Conservation (phyloP, 2,797 vertebrate species). For the Meda fulgida region DNA sequence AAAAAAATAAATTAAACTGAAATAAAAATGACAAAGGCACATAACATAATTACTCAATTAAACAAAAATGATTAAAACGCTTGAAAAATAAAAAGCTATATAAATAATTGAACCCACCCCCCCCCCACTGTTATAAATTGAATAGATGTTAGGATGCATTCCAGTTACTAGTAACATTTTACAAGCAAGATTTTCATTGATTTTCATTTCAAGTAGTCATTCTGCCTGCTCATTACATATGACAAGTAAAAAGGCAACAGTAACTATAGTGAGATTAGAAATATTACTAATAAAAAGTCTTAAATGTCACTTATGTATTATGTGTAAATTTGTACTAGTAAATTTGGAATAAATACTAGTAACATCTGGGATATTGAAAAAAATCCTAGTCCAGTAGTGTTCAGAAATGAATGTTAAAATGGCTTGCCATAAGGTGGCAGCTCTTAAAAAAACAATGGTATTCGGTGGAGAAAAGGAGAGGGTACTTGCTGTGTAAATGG, state of each 20-base stretch:
- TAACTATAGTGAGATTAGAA: background rate
- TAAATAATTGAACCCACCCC: too few species aligned
- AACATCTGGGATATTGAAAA: background rate
- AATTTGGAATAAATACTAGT: background rate
- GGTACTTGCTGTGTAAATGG: background rate
- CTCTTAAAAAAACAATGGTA: constrained; percentile 16
- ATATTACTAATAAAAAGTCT: background rate
- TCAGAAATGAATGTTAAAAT: background rate
- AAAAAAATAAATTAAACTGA: background rate
- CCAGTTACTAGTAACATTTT: background rate
- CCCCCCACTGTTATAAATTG: background rate
- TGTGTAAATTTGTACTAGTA: background rate
- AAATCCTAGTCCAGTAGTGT: background rate
- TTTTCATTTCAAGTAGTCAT: background rate
- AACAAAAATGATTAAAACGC: background rate
- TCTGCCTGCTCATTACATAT: background rate
- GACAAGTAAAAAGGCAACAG: background rate
- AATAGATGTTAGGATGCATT: background rate
- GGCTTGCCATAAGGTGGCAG: constrained; percentile 11
- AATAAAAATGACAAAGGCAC: background rate
- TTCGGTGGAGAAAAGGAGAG: background rate
- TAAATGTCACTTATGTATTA: background rate
- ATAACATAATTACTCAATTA: background rate
- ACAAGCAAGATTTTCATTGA: background rate
- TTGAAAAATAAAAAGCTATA: background rate